Evolutionary conservation across 2,113 vertebrate genomes (phyloP).

Genomic region (Tympanuchus pallidicinctus): DNA sequence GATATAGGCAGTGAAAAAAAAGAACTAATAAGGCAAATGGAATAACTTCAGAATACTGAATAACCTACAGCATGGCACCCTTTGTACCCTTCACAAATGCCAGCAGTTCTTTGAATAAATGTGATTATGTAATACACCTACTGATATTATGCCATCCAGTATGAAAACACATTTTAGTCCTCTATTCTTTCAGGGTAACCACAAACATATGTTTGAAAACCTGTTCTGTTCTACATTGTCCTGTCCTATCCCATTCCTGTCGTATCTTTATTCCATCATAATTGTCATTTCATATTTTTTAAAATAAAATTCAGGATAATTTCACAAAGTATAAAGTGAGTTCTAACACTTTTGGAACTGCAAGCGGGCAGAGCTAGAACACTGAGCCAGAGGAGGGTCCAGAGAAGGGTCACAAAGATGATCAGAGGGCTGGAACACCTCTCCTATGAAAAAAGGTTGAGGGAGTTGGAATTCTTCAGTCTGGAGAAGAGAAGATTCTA

Average conservation of each 20-base stretch:
- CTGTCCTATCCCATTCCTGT: background rate
- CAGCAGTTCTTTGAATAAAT: background rate
- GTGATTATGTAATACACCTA: background rate
- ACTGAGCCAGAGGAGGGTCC: too few species aligned
- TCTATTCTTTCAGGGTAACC: background rate
- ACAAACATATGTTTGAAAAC: background rate
- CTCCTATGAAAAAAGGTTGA: too few species aligned
- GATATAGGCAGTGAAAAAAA: background rate
- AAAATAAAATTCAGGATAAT: background rate
- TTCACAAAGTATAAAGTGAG: background rate
- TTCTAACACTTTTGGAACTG: background rate
- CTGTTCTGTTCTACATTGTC: background rate
- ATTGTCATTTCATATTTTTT: background rate
- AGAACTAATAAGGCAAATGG: background rate
- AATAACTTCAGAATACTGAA: background rate
- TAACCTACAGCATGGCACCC: background rate
- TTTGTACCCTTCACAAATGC: background rate
- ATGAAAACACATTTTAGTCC: background rate
- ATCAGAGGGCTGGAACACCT: too few species aligned
- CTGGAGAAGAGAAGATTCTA: too few species aligned
- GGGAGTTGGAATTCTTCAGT: too few species aligned
- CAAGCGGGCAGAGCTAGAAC: background rate
- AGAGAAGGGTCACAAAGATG: too few species aligned
- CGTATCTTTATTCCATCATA: background rate
- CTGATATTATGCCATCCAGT: background rate